These are phyloP conservation scores for Chromoteleia sp. DNA, from an alignment of 2,888 invertebrate species.

Conservation along the genomic window DNA sequence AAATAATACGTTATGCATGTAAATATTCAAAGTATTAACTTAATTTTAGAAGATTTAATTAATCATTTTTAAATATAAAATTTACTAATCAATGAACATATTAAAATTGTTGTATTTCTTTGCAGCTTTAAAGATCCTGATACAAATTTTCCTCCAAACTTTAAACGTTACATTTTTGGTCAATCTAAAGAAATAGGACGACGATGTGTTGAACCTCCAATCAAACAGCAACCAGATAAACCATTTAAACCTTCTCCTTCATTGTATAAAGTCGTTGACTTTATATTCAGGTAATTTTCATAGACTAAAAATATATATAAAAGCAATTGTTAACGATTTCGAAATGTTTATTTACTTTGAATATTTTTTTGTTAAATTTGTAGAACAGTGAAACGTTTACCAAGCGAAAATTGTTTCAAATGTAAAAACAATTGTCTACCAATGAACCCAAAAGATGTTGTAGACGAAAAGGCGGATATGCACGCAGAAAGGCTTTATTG, in stretches of 20 bases:
- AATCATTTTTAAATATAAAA: no score
- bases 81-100: no score
- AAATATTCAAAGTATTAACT: no score
- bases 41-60: no score
- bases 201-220: slow-evolving; percentile 89
- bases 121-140: slow-evolving; percentile 86
- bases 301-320: neutral
- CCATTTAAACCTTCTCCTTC: slow-evolving; percentile 88
- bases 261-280: slow-evolving; percentile 87
- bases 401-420: slow-evolving; percentile 88
- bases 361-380: neutral
- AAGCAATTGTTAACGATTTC: no score
- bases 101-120: neutral
- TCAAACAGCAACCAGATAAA: slow-evolving; percentile 86
- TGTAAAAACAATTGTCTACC: slow-evolving; percentile 88
- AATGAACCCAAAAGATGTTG: slow-evolving; percentile 85
- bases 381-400: slow-evolving; percentile 87
- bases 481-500: slow-evolving; percentile 90
- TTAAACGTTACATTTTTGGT: slow-evolving; percentile 87
- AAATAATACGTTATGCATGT: no score
- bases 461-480: slow-evolving; percentile 87
- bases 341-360: no score
- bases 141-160: slow-evolving; percentile 88
- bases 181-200: slow-evolving; percentile 90
- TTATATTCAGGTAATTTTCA: slow-evolving; percentile 85